Conservation (phyloP, 1,140 invertebrate genomes). For the Hylaeus anthracinus region DNA sequence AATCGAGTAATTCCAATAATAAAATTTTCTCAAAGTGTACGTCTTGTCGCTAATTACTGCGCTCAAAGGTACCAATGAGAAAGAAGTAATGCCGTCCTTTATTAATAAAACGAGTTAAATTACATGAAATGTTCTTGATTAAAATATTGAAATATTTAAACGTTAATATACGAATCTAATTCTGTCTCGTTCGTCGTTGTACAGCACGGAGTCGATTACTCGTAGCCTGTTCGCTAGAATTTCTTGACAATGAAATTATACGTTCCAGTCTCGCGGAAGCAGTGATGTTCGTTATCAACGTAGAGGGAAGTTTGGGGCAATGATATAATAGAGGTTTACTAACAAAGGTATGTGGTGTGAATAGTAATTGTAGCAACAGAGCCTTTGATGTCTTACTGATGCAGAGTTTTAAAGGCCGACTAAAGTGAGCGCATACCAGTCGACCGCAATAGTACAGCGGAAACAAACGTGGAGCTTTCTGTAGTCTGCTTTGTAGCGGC, state of each 20-base stretch:
- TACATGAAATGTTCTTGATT: too few relatives aligned
- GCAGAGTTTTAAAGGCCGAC: slow-evolving; percentile 58
- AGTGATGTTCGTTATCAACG: background rate
- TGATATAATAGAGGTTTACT: slow-evolving; percentile 17
- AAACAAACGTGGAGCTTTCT: slow-evolving; percentile 51
- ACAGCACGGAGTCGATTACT: background rate
- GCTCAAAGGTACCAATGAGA: too few relatives aligned
- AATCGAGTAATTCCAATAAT: too few relatives aligned
- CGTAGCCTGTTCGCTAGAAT: background rate
- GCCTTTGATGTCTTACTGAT: slow-evolving; percentile 61
- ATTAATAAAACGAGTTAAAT: too few relatives aligned
- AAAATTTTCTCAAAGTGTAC: too few relatives aligned
- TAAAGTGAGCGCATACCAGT: slow-evolving; percentile 49
- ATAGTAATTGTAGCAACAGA: slow-evolving; percentile 55
- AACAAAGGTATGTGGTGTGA: slow-evolving; percentile 29
- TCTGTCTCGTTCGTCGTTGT: too few relatives aligned
- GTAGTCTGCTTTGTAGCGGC: slow-evolving; percentile 47
- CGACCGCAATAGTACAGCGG: slow-evolving; percentile 49
- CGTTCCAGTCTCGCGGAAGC: background rate
- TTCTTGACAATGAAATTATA: background rate
- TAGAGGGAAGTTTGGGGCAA: background rate
- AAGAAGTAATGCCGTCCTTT: too few relatives aligned
- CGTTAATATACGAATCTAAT: background rate
- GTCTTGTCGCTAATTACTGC: too few relatives aligned
- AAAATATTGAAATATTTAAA: too few relatives aligned